Conservation (phyloP, 2,797 vertebrate species). For the Clarias pachynema region DNA sequence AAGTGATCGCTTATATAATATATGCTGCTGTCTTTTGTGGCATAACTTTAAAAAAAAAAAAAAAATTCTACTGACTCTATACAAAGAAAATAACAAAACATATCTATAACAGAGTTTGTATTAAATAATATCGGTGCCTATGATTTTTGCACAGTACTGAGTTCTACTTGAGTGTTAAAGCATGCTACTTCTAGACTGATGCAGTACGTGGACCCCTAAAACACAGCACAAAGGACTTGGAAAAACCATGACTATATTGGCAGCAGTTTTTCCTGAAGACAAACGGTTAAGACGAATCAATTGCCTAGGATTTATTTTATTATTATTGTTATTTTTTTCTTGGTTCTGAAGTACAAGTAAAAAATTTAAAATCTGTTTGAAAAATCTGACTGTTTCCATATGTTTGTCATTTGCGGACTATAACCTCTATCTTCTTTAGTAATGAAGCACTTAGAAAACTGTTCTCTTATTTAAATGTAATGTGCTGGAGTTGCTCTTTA, state of each 20-base stretch:
- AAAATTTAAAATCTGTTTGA: background rate
- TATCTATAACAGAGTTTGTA: too few relatives aligned
- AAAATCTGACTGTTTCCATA: background rate
- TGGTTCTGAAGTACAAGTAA: background rate
- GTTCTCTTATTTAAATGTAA: background rate
- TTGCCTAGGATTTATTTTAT: background rate
- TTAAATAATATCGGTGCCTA: too few relatives aligned
- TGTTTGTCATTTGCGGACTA: background rate
- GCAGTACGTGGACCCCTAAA: background rate
- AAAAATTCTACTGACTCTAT: too few relatives aligned
- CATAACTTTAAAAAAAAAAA: too few relatives aligned
- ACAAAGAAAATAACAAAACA: too few relatives aligned
- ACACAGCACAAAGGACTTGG: background rate
- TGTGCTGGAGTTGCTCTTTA: conserved; percentile 11
- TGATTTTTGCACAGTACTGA: background rate
- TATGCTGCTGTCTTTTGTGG: too few relatives aligned
- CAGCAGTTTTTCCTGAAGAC: background rate
- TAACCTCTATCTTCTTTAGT: background rate
- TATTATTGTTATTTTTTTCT: background rate
- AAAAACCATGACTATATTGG: background rate
- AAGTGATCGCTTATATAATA: too few relatives aligned
- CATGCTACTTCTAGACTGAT: background rate
- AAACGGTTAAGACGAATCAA: background rate
- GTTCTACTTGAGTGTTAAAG: background rate
- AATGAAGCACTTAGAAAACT: background rate